Evolutionary conservation across 1,140 invertebrate species (phyloP).

Genomic region (Scaptodrosophila lebanonensis): DNA sequence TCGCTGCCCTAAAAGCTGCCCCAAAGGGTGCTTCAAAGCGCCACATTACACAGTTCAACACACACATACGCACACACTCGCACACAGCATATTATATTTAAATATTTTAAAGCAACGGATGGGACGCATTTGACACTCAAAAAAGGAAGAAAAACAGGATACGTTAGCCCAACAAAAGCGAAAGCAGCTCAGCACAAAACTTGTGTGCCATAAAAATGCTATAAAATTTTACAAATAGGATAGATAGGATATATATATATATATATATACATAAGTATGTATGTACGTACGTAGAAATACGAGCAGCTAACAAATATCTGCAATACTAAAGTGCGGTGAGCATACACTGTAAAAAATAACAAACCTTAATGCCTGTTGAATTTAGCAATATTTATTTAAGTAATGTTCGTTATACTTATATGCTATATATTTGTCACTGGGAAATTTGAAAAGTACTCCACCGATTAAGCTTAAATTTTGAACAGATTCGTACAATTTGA

Average conservation of each 20-base stretch:
- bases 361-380: too few relatives aligned
- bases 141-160: constrained; percentile 16
- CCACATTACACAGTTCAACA: constrained; percentile 55
- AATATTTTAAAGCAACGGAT: constrained; percentile 56
- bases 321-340: constrained; percentile 52
- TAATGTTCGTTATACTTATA: too few relatives aligned
- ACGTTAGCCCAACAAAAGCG: background rate
- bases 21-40: too few relatives aligned
- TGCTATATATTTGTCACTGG: too few relatives aligned
- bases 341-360: too few relatives aligned
- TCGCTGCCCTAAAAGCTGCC: constrained; percentile 17
- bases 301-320: constrained; percentile 35
- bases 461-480: too few relatives aligned
- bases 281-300: constrained; percentile 9
- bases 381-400: too few relatives aligned
- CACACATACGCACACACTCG: constrained; percentile 20
- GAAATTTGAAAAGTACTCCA: too few relatives aligned
- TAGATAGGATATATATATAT: constrained; percentile 35
- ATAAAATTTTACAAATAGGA: constrained; percentile 67
- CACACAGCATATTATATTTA: constrained; percentile 51
- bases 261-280: constrained; percentile 30
- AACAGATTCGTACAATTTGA: too few relatives aligned
- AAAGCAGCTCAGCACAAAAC: constrained; percentile 42
- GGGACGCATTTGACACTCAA: background rate
- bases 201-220: constrained; percentile 66